phyloP scores from a whole-genome alignment of 2,797 vertebrate genomes.

The Ctenopoma kingsleyae region DNA sequence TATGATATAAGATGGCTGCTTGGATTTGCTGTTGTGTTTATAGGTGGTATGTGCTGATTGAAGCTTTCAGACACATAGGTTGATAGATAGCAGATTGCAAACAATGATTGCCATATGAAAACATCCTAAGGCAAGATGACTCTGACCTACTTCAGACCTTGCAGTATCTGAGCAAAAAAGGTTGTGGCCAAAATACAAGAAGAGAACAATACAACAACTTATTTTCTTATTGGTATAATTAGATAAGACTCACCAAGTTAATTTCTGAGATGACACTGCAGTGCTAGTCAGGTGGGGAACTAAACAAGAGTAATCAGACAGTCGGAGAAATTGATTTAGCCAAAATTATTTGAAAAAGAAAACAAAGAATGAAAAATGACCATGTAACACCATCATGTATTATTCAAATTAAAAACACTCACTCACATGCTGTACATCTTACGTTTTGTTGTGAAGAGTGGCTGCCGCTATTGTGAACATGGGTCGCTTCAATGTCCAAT shows the following conservation, averaged over 20 bases:
- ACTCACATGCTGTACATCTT: too few relatives aligned
- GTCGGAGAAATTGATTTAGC: background rate
- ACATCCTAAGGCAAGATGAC: conserved; percentile 26
- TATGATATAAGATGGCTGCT: background rate
- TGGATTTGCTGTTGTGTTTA: conserved; percentile 13
- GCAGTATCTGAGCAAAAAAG: background rate
- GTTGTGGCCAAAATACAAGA: background rate
- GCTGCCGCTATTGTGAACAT: too few relatives aligned
- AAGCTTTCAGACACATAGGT: conserved; percentile 10
- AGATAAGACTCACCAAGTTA: background rate
- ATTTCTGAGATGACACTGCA: background rate
- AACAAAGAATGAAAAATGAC: background rate
- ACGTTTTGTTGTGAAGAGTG: too few relatives aligned
- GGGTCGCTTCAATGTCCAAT: too few relatives aligned
- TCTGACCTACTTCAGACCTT: conserved; percentile 24
- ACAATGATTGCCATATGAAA: conserved; percentile 29
- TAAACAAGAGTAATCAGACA: background rate
- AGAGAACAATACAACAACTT: background rate
- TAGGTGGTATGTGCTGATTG: conserved; percentile 14
- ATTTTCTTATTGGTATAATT: background rate
- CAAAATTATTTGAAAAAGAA: background rate
- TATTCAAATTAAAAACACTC: background rate
- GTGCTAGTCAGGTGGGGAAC: background rate
- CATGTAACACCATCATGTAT: background rate
- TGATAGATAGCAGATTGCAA: conserved; percentile 36